Percentiles rank a stretch among this genome's conserved stretches.
These are phyloP conservation scores for Tetramorium bicarinatum DNA, from an alignment of 2,888 invertebrate species.

Conservation along the genomic window DNA sequence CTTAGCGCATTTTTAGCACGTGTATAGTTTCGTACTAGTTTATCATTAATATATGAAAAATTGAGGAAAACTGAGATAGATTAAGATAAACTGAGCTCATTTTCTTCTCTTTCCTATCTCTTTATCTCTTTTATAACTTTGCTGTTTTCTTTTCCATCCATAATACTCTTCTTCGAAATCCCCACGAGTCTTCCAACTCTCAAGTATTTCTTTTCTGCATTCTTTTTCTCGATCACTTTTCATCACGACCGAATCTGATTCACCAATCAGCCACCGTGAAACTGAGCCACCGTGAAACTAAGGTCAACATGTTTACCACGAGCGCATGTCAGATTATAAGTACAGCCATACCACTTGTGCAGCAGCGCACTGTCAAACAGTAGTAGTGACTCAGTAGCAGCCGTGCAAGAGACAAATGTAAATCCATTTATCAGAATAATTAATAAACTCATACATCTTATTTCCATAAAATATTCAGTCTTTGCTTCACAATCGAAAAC, in stretches of 20 bases:
- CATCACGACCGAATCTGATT: constrained; percentile 73
- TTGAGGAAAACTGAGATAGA: not conserved
- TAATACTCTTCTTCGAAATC: constrained; percentile 33
- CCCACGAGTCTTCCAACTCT: constrained; percentile 44
- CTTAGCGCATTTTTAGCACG: not conserved
- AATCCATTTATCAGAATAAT: constrained; percentile 11
- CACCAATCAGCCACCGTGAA: constrained; percentile 66
- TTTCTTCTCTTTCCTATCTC: not conserved
- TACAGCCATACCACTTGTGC: constrained; percentile 43
- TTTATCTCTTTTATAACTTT: not conserved
- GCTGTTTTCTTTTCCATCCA: not conserved
- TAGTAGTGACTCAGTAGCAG: not conserved
- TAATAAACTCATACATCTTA: not conserved
- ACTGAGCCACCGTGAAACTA: constrained; percentile 74
- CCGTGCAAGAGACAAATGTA: not conserved
- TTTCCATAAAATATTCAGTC: not conserved
- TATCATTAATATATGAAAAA: constrained; percentile 9
- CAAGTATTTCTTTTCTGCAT: not conserved
- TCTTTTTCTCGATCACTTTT: constrained; percentile 40
- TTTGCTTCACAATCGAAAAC: not conserved
- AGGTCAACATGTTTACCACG: constrained; percentile 69
- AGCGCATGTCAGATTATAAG: constrained; percentile 58
- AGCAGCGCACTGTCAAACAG: not conserved
- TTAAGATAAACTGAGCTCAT: not conserved
- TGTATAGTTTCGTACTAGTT: not conserved